These are phyloP conservation scores for Austrofundulus limnaeus DNA, from an alignment of 2,113 vertebrate genomes.

Conservation along the genomic window DNA sequence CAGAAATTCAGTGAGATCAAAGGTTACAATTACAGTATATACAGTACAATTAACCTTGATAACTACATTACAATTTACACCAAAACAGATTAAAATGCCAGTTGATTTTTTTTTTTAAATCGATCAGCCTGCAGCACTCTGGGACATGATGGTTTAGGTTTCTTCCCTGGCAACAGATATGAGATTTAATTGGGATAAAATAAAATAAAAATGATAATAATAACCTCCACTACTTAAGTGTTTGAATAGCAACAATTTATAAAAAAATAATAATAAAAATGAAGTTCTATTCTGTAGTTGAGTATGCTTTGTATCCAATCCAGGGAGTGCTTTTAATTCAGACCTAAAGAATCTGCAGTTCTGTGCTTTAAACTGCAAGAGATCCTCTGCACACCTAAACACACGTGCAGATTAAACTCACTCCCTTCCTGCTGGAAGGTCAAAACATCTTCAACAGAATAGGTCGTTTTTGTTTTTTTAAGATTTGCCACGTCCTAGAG, in stretches of 20 bases:
- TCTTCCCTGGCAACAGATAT: background rate
- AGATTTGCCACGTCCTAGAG: too few relatives aligned
- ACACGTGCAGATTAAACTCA: too few relatives aligned
- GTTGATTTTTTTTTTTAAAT: conserved; percentile 7
- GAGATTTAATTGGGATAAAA: background rate
- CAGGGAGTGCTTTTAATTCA: too few relatives aligned
- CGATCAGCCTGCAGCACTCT: conserved; percentile 16
- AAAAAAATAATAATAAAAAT: too few relatives aligned
- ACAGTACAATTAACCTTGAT: conserved; percentile 57
- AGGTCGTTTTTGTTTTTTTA: too few relatives aligned
- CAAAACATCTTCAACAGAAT: too few relatives aligned
- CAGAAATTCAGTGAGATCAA: conserved; percentile 51
- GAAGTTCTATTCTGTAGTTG: too few relatives aligned
- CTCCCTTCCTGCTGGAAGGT: too few relatives aligned
- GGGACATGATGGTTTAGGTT: conserved; percentile 1
- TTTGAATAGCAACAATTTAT: background rate
- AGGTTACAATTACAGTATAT: conserved; percentile 51
- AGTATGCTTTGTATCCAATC: too few relatives aligned
- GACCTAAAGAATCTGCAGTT: too few relatives aligned
- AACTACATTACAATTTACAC: conserved; percentile 35
- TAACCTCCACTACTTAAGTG: background rate
- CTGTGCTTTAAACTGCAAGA: too few relatives aligned
- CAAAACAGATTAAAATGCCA: background rate
- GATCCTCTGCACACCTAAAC: too few relatives aligned
- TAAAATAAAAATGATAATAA: conserved; percentile 4